Conservation (phyloP, 2,888 invertebrate genomes). For the Dasysyrphus tricinctus region DNA sequence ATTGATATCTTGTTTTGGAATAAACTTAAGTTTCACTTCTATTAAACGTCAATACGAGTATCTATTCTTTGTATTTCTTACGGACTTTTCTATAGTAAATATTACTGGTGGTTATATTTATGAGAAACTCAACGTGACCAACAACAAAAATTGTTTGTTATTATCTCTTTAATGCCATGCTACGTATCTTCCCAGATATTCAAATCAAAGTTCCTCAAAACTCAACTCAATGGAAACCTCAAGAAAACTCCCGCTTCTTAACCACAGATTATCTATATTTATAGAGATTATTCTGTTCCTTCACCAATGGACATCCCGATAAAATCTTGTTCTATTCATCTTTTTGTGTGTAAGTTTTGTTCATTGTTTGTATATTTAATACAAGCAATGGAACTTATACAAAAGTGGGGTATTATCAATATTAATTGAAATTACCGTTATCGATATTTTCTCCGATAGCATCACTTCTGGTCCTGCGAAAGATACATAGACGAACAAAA, state of each 20-base stretch:
- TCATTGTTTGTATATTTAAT: conserved; percentile 14
- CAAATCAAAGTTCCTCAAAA: neutral
- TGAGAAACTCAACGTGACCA: neutral
- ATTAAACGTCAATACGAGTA: no score
- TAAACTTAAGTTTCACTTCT: no score
- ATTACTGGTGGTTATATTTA: neutral
- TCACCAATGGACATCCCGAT: neutral
- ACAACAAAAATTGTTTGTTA: neutral
- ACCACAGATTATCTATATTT: conserved; percentile 1
- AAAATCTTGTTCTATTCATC: neutral
- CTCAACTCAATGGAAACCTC: neutral
- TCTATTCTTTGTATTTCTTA: neutral
- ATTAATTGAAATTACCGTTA: conserved; percentile 28
- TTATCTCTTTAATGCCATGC: no score
- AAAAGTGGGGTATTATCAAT: conserved; percentile 6
- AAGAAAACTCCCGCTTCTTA: conserved; percentile 2
- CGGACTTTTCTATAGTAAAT: neutral
- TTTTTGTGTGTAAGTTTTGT: neutral
- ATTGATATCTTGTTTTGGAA: no score
- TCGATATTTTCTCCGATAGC: conserved; percentile 13
- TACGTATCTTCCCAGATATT: neutral
- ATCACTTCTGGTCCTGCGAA: conserved; percentile 7
- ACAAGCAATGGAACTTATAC: neutral
- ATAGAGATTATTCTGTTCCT: neutral
- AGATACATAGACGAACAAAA: conserved; percentile 18